A percentile compares a stretch with the other conserved stretches of the same genome.
Evolutionary conservation across 2,113 vertebrate species (phyloP).

Genomic region (Sinosuthora webbiana): DNA sequence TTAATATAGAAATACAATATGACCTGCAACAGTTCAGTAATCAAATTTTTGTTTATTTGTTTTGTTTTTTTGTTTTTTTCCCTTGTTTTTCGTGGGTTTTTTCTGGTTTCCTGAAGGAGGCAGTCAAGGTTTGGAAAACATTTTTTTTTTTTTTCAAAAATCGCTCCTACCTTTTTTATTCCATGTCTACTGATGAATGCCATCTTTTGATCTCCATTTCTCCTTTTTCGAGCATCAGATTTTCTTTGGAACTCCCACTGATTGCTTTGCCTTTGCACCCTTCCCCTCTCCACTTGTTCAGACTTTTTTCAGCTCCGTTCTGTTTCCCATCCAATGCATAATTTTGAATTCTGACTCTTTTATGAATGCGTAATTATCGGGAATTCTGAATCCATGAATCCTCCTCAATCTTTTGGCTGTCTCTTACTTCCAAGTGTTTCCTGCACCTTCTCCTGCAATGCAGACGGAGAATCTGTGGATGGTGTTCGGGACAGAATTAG

Average conservation of each 20-base stretch:
- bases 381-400: neutral
- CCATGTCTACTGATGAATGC: slow-evolving; percentile 58
- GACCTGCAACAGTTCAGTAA: slow-evolving; percentile 57
- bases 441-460: neutral
- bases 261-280: slow-evolving; percentile 48
- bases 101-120: slow-evolving; percentile 85
- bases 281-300: slow-evolving; percentile 50
- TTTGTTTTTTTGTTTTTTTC: neutral
- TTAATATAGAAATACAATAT: neutral
- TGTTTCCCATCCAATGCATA: slow-evolving; percentile 36
- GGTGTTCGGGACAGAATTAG: neutral
- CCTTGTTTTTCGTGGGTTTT: slow-evolving; percentile 46
- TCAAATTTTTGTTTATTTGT: slow-evolving; percentile 52
- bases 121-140: slow-evolving; percentile 90
- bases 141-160: slow-evolving; percentile 39
- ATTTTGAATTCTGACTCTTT: slow-evolving; percentile 35
- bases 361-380: neutral
- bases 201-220: slow-evolving; percentile 51
- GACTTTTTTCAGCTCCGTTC: slow-evolving; percentile 30
- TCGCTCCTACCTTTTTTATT: slow-evolving; percentile 38
- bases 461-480: neutral
- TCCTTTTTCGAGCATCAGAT: slow-evolving; percentile 23
- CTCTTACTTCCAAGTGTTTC: neutral
- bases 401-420: slow-evolving; percentile 37
- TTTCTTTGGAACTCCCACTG: slow-evolving; percentile 41